phyloP scores from a whole-genome alignment of 2,113 vertebrate genomes.

The Sphaerodactylus townsendi region DNA sequence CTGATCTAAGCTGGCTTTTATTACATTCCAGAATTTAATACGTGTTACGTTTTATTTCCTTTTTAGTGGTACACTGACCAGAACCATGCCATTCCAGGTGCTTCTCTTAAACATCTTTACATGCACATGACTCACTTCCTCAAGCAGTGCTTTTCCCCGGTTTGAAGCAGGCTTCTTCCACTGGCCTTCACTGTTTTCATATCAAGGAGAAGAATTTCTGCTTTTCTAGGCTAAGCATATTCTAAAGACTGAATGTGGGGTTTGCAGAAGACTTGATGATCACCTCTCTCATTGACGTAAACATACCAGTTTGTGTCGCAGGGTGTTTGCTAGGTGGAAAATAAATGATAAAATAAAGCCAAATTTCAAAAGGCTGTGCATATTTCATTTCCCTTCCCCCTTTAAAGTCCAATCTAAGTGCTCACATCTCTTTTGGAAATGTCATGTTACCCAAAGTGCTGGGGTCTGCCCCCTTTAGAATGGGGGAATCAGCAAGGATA shows the following conservation, averaged over 20 bases:
- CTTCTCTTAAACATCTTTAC: slow-evolving; percentile 86
- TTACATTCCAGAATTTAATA: neutral
- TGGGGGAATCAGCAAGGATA: too few species aligned
- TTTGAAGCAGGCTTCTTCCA: slow-evolving; percentile 45
- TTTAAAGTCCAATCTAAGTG: neutral
- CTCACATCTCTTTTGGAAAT: too few species aligned
- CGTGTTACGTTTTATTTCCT: slow-evolving; percentile 17
- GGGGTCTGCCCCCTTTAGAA: too few species aligned
- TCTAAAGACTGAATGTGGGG: slow-evolving; percentile 37
- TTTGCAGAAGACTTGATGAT: slow-evolving; percentile 50
- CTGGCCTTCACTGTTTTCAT: neutral
- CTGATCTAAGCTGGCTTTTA: too few species aligned
- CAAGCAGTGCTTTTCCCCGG: slow-evolving; percentile 85
- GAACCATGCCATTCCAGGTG: slow-evolving; percentile 85
- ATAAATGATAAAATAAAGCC: slow-evolving; percentile 47
- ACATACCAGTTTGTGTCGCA: slow-evolving; percentile 29
- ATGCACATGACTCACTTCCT: slow-evolving; percentile 94
- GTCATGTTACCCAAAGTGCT: too few species aligned
- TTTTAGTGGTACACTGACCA: slow-evolving; percentile 97
- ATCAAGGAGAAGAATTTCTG: neutral
- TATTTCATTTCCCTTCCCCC: slow-evolving; percentile 21
- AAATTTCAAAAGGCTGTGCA: slow-evolving; percentile 40
- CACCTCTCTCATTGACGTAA: slow-evolving; percentile 51
- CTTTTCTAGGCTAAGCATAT: slow-evolving; percentile 17
- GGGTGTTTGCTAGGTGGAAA: slow-evolving; percentile 36